Conservation (phyloP, 23 tunicate genomes). For the Ascidia mentula region DNA sequence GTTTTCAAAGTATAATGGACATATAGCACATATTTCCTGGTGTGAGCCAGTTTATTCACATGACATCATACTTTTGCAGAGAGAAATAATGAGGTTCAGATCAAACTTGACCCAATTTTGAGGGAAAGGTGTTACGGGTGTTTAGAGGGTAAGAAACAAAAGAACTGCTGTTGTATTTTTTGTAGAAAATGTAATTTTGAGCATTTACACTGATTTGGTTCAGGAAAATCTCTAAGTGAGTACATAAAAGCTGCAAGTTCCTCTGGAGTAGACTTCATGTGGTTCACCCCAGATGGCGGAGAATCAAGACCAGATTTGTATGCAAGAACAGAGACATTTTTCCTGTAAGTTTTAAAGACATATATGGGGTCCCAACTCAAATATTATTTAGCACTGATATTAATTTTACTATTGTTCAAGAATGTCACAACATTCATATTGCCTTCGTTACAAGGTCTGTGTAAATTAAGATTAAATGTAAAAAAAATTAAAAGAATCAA, state of each 20-base stretch:
- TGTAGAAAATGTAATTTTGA: neutral
- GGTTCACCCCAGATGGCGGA: neutral
- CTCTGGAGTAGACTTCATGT: neutral
- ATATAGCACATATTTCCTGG: neutral
- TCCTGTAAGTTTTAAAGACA: neutral
- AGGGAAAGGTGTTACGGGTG: constrained; percentile 1
- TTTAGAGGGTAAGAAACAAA: neutral
- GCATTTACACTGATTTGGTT: neutral
- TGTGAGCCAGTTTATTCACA: neutral
- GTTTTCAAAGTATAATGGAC: neutral
- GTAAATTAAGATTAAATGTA: no score
- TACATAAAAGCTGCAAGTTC: neutral
- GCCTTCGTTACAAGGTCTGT: no score
- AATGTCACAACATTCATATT: no score
- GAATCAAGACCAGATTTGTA: neutral
- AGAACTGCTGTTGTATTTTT: neutral
- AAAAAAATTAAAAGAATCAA: no score
- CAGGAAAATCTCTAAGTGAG: neutral
- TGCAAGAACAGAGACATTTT: neutral
- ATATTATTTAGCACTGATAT: no score
- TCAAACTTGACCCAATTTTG: neutral
- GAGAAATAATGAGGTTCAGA: neutral
- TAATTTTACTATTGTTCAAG: no score
- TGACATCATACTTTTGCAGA: neutral
- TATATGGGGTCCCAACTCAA: no score